A percentile compares a stretch with the other conserved stretches of the same genome.
phyloP scores from a whole-genome alignment of 2,797 vertebrate genomes.

The Rhinella marina region DNA sequence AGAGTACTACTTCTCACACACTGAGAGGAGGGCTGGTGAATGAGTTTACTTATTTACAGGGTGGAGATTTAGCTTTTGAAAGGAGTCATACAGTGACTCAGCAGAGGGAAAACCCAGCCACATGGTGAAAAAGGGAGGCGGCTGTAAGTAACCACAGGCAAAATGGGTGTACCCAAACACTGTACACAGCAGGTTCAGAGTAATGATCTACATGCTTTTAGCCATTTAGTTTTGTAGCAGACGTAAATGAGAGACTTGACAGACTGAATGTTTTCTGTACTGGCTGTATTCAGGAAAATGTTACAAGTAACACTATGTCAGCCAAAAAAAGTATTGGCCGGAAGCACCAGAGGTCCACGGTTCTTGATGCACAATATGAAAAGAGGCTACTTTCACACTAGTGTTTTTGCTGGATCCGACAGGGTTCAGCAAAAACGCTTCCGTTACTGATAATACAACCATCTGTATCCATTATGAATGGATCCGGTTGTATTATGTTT shows the following conservation, averaged over 20 bases:
- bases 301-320: not conserved
- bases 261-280: not conserved
- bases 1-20: not conserved
- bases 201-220: not conserved
- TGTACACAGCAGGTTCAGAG: not conserved
- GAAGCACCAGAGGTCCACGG: not conserved
- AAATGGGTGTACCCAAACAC: slow-evolving; percentile 28
- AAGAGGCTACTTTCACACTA: too few species aligned
- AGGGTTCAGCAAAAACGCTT: too few species aligned
- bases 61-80: not conserved
- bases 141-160: slow-evolving; percentile 10
- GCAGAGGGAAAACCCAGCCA: slow-evolving; percentile 33
- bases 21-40: not conserved
- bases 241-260: too few species aligned
- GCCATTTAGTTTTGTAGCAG: not conserved
- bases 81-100: slow-evolving; percentile 7
- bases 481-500: too few species aligned
- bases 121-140: slow-evolving; percentile 21
- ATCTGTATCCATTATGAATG: too few species aligned
- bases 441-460: too few species aligned
- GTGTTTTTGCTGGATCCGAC: too few species aligned
- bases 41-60: slow-evolving; percentile 7
- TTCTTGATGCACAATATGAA: not conserved
- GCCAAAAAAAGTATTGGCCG: not conserved
- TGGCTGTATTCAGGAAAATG: not conserved